A percentile compares a stretch with the other conserved stretches of the same genome.
Evolutionary conservation across 2,888 invertebrate species (phyloP).

Genomic region (Drosophila nigritarsus): DNA sequence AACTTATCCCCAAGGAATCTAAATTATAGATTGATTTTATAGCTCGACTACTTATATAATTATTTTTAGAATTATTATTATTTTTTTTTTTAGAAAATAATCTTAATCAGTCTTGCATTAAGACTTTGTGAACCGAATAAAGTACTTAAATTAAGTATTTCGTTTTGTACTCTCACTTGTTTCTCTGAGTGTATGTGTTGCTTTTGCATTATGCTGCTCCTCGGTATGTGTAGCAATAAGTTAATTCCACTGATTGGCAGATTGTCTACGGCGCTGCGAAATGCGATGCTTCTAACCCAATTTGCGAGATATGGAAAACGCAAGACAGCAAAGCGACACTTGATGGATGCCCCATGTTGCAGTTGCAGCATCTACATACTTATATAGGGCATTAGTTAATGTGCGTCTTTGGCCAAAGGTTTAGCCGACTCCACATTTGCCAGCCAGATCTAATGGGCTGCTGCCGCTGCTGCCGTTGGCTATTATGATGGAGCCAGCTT

Average conservation of each 20-base stretch:
- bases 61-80: not conserved
- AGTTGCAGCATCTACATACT: not conserved
- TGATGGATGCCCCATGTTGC: conserved; percentile 33
- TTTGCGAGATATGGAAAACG: conserved; percentile 49
- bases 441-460: conserved; percentile 39
- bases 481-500: conserved; percentile 25
- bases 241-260: conserved; percentile 66
- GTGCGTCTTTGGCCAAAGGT: conserved; percentile 19
- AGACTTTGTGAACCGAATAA: not conserved
- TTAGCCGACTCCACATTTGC: conserved; percentile 31
- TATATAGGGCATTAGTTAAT: conserved; percentile 8
- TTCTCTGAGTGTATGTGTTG: conserved; percentile 20
- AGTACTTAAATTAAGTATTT: not conserved
- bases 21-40: no score
- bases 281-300: conserved; percentile 74
- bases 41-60: no score
- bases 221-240: conserved; percentile 50
- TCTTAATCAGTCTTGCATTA: not conserved
- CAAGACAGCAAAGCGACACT: conserved; percentile 22
- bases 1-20: no score
- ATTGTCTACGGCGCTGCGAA: conserved; percentile 59
- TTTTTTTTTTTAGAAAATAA: no score
- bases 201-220: conserved; percentile 45
- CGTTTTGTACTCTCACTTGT: not conserved
- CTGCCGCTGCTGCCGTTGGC: not conserved